A percentile compares a stretch with the other conserved stretches of the same genome.
phyloP scores from a whole-genome alignment of 1,140 invertebrate genomes.

The Atopsyche davidsoni region DNA sequence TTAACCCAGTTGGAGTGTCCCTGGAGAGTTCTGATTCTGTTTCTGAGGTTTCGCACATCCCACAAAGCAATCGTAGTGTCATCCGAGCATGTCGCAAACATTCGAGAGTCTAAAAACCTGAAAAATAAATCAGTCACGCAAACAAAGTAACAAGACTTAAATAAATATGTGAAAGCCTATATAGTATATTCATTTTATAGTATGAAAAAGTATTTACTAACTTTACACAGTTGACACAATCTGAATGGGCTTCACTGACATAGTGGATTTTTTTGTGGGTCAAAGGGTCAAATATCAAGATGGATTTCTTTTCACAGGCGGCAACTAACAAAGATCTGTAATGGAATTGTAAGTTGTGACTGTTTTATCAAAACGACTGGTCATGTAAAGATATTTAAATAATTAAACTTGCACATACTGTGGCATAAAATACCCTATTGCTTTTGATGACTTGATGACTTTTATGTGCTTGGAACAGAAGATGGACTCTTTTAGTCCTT shows the following conservation, averaged over 20 bases:
- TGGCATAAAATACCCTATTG: constrained; percentile 5
- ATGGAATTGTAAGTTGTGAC: constrained; percentile 28
- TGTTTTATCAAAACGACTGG: not conserved
- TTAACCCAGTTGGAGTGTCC: constrained; percentile 96
- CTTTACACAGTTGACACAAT: constrained; percentile 92
- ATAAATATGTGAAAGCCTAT: too few species aligned
- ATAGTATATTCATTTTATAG: not conserved
- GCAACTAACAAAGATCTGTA: constrained; percentile 74
- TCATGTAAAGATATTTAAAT: constrained; percentile 13
- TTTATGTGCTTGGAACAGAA: too few species aligned
- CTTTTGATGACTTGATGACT: too few species aligned
- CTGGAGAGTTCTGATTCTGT: constrained; percentile 66
- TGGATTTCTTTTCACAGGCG: constrained; percentile 84
- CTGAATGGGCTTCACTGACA: constrained; percentile 76
- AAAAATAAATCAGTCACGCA: constrained; percentile 7
- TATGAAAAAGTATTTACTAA: constrained; percentile 48
- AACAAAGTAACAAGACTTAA: not conserved
- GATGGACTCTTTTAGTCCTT: too few species aligned
- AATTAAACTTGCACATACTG: too few species aligned
- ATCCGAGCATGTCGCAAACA: constrained; percentile 91
- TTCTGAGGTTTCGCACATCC: constrained; percentile 81
- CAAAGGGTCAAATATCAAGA: constrained; percentile 83
- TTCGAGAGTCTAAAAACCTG: constrained; percentile 80
- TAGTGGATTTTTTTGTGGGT: constrained; percentile 67
- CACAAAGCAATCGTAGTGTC: constrained; percentile 87